phyloP scores from a whole-genome alignment of 2,888 invertebrate genomes.

The Mesodorylaimus sp. region DNA sequence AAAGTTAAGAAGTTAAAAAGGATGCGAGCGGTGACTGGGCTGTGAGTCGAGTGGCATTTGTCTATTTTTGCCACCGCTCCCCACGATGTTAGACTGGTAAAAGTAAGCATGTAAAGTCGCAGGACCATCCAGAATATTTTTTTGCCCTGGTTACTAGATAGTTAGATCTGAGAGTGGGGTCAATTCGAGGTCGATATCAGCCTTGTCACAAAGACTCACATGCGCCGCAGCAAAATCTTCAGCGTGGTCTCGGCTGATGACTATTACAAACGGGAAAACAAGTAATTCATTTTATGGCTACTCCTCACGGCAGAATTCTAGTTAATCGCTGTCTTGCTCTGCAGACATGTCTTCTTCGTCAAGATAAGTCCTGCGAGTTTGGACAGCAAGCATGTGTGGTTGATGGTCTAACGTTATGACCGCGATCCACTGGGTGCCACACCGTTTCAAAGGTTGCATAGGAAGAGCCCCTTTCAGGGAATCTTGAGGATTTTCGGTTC shows the following conservation, averaged over 20 bases:
- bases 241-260: slow-evolving; percentile 20
- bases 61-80: no score
- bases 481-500: slow-evolving; percentile 62
- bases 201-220: slow-evolving; percentile 41
- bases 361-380: slow-evolving; percentile 47
- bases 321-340: slow-evolving; percentile 17
- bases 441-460: slow-evolving; percentile 88
- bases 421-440: slow-evolving; percentile 60
- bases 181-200: slow-evolving; percentile 64
- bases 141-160: slow-evolving; percentile 84
- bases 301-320: slow-evolving; percentile 27
- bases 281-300: slow-evolving; percentile 14
- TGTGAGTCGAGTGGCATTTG: no score
- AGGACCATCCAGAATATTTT: slow-evolving; percentile 76
- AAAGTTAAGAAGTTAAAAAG: no score
- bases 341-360: slow-evolving; percentile 30
- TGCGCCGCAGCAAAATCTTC: slow-evolving; percentile 24
- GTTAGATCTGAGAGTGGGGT: slow-evolving; percentile 79
- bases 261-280: slow-evolving; percentile 28
- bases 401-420: slow-evolving; percentile 57
- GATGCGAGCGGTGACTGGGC: not conserved
- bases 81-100: no score
- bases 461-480: slow-evolving; percentile 81
- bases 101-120: slow-evolving; percentile 43
- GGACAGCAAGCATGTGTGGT: slow-evolving; percentile 73